phyloP scores from a whole-genome alignment of 1,140 invertebrate genomes.

The Lasioglossum albipes region DNA sequence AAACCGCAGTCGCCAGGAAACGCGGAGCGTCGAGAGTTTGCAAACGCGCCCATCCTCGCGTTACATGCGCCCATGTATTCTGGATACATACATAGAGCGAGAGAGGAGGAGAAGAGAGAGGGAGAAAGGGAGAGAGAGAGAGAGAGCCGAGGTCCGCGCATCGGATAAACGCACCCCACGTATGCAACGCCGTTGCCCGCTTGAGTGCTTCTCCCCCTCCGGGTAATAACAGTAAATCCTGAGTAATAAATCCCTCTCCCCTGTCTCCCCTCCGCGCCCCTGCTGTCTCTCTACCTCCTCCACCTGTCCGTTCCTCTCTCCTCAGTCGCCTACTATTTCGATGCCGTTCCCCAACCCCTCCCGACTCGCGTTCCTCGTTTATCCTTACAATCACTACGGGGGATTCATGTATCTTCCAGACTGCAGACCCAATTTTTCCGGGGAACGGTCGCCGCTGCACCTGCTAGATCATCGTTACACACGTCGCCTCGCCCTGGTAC shows the following conservation, averaged over 20 bases:
- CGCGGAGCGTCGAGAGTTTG: slow-evolving; percentile 32
- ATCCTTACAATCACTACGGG: neutral
- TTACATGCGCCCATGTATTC: slow-evolving; percentile 8
- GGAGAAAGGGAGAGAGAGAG: neutral
- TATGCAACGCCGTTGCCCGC: slow-evolving; percentile 63
- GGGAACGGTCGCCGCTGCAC: neutral
- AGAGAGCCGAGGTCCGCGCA: slow-evolving; percentile 17
- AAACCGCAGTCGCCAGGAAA: slow-evolving; percentile 60
- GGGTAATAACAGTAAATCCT: slow-evolving; percentile 80
- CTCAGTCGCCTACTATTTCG: slow-evolving; percentile 13
- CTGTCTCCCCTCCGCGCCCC: slow-evolving; percentile 32
- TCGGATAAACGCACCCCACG: slow-evolving; percentile 64
- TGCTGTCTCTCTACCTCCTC: slow-evolving; percentile 35
- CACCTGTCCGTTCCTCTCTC: slow-evolving; percentile 52
- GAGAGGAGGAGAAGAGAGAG: neutral
- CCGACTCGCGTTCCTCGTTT: neutral
- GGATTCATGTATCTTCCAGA: neutral
- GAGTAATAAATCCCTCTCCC: slow-evolving; percentile 74
- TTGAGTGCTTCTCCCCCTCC: slow-evolving; percentile 68
- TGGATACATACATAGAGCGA: slow-evolving; percentile 2
- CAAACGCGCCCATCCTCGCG: neutral
- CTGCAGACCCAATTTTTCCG: neutral
- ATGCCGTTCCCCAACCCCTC: neutral
- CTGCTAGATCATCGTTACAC: no score
- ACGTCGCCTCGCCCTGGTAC: no score